A percentile compares a stretch with the other conserved stretches of the same genome.
Evolutionary conservation across 2,113 vertebrate species (phyloP).

Genomic region (Gallinago media): DNA sequence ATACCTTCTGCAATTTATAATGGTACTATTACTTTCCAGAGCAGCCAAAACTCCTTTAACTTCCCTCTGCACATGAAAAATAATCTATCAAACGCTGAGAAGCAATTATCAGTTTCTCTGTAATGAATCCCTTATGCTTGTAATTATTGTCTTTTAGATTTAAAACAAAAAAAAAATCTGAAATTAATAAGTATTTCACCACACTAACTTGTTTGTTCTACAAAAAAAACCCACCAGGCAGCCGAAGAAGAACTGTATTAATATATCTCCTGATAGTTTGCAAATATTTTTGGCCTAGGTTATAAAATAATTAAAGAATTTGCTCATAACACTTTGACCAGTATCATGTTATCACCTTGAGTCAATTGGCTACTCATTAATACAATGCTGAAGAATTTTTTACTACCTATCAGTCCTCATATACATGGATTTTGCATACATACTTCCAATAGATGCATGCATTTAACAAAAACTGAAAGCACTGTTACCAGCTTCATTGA

Average conservation of each 20-base stretch:
- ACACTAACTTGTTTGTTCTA: neutral
- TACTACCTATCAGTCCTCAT: neutral
- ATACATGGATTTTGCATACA: neutral
- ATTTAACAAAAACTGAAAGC: neutral
- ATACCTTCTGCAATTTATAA: neutral
- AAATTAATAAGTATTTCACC: neutral
- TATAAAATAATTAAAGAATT: neutral
- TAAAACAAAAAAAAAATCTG: neutral
- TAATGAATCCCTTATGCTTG: neutral
- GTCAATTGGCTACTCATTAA: neutral
- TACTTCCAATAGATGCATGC: neutral
- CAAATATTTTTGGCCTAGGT: neutral
- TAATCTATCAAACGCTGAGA: neutral
- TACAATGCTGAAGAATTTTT: neutral
- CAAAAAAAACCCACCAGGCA: neutral
- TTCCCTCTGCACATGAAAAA: neutral
- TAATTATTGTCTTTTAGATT: neutral
- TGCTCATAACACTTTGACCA: neutral
- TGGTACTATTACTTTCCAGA: neutral
- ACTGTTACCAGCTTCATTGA: neutral
- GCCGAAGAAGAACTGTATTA: neutral
- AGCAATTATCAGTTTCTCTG: neutral
- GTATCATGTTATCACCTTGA: neutral
- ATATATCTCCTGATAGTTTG: neutral
- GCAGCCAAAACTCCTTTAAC: neutral